phyloP scores from a whole-genome alignment of 2,888 invertebrate species.

The Philaethria dido region DNA sequence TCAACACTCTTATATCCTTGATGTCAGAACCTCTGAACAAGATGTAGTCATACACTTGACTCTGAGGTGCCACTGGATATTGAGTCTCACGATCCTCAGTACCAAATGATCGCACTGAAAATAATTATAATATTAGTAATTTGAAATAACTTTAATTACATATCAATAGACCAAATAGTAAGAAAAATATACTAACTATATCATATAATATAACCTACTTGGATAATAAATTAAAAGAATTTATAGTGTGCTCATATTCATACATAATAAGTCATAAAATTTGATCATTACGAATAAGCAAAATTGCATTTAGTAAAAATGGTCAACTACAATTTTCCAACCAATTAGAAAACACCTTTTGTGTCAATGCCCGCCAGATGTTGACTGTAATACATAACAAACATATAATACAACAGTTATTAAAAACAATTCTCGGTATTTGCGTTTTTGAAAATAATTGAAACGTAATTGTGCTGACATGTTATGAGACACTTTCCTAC shows the following conservation, averaged over 20 bases:
- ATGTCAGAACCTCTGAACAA: slow-evolving; percentile 99
- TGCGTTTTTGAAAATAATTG: not conserved
- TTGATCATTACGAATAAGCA: not conserved
- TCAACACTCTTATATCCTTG: slow-evolving; percentile 98
- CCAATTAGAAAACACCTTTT: slow-evolving; percentile 16
- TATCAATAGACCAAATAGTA: not conserved
- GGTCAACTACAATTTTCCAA: not conserved
- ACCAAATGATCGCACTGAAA: slow-evolving; percentile 98
- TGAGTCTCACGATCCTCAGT: slow-evolving; percentile 99
- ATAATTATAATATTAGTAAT: slow-evolving; percentile 46
- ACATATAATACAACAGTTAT: not conserved
- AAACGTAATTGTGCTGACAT: not conserved
- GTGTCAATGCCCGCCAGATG: slow-evolving; percentile 23
- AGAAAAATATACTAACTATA: not conserved
- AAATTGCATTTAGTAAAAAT: not conserved
- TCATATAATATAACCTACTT: not conserved
- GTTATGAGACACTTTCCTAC: slow-evolving; percentile 30
- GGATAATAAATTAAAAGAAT: not conserved
- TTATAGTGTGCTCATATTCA: not conserved
- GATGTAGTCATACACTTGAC: slow-evolving; percentile 99
- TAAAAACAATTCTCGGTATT: slow-evolving; percentile 3
- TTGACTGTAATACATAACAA: slow-evolving; percentile 19
- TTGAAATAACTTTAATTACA: no score
- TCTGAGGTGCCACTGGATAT: slow-evolving; percentile 97
- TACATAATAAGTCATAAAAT: not conserved